Conservation (phyloP, 35 echinoderm and acorn worm species). For the Nesometra sesokonis region DNA sequence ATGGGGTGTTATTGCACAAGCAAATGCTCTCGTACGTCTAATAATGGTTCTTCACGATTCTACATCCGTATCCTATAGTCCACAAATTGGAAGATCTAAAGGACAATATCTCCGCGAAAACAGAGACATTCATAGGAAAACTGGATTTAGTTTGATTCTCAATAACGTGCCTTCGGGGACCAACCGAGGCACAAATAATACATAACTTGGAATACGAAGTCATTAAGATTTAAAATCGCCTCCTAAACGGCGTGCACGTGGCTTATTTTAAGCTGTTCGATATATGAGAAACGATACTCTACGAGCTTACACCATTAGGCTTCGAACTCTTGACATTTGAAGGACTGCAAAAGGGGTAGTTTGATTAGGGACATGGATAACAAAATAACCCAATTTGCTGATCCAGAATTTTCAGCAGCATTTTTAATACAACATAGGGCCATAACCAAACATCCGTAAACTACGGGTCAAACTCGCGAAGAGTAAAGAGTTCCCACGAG, state of each 20-base stretch:
- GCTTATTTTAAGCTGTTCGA: not conserved
- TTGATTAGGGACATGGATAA: not conserved
- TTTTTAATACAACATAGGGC: too few relatives aligned
- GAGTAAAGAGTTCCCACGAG: too few relatives aligned
- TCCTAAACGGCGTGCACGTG: not conserved
- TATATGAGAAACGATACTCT: not conserved
- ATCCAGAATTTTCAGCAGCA: not conserved
- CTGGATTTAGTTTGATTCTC: not conserved
- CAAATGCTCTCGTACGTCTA: not conserved
- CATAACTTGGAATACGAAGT: not conserved
- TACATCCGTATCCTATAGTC: not conserved
- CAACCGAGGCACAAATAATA: not conserved
- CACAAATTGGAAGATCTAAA: not conserved
- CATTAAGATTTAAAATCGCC: not conserved
- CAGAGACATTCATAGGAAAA: not conserved
- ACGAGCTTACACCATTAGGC: not conserved
- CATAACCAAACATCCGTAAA: too few relatives aligned
- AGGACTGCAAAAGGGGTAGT: not conserved
- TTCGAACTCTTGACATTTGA: not conserved
- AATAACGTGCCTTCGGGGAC: not conserved
- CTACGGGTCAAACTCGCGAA: too few relatives aligned
- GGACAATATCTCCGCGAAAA: not conserved
- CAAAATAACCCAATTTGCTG: not conserved
- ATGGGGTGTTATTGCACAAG: not conserved
- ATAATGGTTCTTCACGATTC: not conserved